Base-by-base conservation (phyloP, 2,888 invertebrate genomes). In the Mythimna vitellina region DNA sequence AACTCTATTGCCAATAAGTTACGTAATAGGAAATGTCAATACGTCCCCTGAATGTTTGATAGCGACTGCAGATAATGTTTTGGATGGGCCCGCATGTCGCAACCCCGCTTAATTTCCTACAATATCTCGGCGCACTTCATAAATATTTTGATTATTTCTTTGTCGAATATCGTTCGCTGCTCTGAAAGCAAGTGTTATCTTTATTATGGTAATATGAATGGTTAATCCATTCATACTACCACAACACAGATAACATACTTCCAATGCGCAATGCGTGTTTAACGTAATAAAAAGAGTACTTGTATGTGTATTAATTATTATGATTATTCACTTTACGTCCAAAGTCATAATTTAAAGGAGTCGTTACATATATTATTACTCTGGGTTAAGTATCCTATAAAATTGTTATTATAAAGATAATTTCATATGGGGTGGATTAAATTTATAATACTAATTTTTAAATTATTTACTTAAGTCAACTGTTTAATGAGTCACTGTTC, bases 61-160 rank as follows among this genome's bases (percentile, higher is more conserved):
- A 93, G 91, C 89, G 89, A 90, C 89, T 90, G 89, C 89, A 92
- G 94, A 95, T 94, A 93, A 88, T 54, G 90, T 90, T 46, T 89
- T 90, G 92, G 93, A 90, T 91, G 91, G 89, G 89, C 95, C 95
- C 95, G 95, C 94, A 95, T 94, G 90, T 91, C 86, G 88, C 90
- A 87, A 87, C 87, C 85, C 84, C 81, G 87, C 92, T 91, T 92
- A 91, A 93, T 93, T 91, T 91, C 84, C 89, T 89, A 87, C 87
- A 90, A 89, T 90, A 91, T 90, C 89, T 78, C 72, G 77, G 65
- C 53, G 29, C 66, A 70, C 42, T 83, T 88, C 89, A 91, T 91
- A 89, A 89, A 92, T 89, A 88, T 89, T 90, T 87, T 90, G 90
- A 92, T 92, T 91, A 86, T 85, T 84, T 81, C 82, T 83, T 86